A percentile compares a stretch with the other conserved stretches of the same genome.
These are phyloP conservation scores for Halictus quadricinctus DNA, from an alignment of 2,888 invertebrate species.

Conservation along the genomic window DNA sequence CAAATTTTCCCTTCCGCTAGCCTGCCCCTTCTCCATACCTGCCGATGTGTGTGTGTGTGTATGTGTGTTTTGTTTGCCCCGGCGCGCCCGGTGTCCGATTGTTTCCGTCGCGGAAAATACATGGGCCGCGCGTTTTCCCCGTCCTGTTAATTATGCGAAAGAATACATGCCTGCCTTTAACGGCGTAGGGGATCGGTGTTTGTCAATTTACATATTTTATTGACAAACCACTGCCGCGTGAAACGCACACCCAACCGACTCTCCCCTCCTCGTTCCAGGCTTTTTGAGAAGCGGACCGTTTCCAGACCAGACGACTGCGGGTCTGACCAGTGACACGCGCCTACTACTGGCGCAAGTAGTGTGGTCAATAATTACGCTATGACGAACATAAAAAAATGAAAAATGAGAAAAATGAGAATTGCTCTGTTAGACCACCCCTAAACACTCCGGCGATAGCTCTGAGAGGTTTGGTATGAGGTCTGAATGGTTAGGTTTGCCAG, in stretches of 20 bases:
- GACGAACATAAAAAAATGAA: too few species aligned
- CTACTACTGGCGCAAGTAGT: background rate
- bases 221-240: background rate
- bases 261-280: background rate
- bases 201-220: conserved; percentile 4
- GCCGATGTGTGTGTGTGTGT: background rate
- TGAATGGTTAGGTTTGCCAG: too few species aligned
- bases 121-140: background rate
- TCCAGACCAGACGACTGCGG: too few species aligned
- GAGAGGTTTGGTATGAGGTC: too few species aligned
- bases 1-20: background rate
- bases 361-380: background rate
- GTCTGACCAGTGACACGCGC: background rate
- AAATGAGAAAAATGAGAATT: too few species aligned
- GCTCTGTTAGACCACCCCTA: too few species aligned
- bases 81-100: conserved; percentile 1
- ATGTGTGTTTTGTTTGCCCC: background rate
- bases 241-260: background rate
- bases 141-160: conserved; percentile 5
- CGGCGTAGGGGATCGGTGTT: background rate
- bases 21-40: background rate
- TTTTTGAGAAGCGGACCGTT: background rate
- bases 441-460: too few species aligned
- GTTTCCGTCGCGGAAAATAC: conserved; percentile 19
- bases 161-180: background rate